Percentiles rank a stretch among this genome's conserved stretches.
Evolutionary conservation across 2,113 vertebrate species (phyloP).

Genomic region (Fregetta grallaria): DNA sequence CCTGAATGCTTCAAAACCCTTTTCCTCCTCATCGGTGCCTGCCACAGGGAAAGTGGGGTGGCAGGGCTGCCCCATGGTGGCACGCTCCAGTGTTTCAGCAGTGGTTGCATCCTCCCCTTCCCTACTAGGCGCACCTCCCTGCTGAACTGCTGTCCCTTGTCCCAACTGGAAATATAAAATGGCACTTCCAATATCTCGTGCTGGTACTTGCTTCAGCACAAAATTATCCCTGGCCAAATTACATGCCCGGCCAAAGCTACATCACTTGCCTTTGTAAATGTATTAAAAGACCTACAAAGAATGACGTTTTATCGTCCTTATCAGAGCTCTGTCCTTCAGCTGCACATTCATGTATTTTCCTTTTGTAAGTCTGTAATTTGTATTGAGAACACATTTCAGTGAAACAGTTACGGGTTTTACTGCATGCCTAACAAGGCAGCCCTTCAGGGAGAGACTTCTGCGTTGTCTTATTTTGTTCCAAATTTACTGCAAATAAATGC

Average conservation of each 20-base stretch:
- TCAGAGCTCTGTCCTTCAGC: slow-evolving; percentile 10
- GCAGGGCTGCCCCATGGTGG: background rate
- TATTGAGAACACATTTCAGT: background rate
- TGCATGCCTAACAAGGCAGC: slow-evolving; percentile 9
- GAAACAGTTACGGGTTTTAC: background rate
- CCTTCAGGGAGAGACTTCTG: slow-evolving; percentile 30
- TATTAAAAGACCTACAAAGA: background rate
- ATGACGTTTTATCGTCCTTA: background rate
- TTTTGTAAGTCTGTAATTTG: slow-evolving; percentile 6
- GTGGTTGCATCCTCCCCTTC: background rate
- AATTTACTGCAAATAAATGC: slow-evolving; percentile 33
- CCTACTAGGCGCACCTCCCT: background rate
- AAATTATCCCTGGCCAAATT: background rate
- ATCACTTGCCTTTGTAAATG: slow-evolving; percentile 1
- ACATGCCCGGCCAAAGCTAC: background rate
- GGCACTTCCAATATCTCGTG: background rate
- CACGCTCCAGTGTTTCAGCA: background rate
- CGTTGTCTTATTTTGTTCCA: background rate
- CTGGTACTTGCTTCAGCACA: background rate
- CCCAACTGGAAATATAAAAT: background rate
- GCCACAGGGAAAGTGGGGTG: background rate
- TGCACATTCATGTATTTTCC: slow-evolving; percentile 5
- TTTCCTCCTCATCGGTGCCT: background rate
- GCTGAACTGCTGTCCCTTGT: background rate
- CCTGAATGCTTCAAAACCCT: background rate